These are phyloP conservation scores for Stenodera caucasica DNA, from an alignment of 2,888 invertebrate species.

Conservation along the genomic window DNA sequence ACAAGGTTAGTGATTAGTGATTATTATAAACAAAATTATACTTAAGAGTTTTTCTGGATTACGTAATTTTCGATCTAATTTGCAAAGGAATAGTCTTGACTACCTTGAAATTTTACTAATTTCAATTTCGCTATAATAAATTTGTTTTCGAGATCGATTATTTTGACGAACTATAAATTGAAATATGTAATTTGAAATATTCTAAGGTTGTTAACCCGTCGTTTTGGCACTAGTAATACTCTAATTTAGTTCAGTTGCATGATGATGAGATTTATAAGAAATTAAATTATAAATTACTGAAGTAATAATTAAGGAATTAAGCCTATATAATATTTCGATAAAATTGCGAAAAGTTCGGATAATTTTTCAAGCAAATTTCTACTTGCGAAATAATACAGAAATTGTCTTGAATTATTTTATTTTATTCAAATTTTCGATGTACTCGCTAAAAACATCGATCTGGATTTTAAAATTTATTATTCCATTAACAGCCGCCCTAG, in stretches of 20 bases:
- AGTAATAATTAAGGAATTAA: too few relatives aligned
- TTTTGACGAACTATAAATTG: background rate
- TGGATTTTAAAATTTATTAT: too few relatives aligned
- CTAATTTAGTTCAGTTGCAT: background rate
- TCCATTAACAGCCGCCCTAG: too few relatives aligned
- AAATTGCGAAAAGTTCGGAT: too few relatives aligned
- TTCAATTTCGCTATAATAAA: background rate
- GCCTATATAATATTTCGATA: too few relatives aligned
- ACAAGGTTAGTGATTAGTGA: constrained; percentile 68
- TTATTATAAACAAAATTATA: constrained; percentile 7
- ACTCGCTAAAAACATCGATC: too few relatives aligned
- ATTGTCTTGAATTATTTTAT: too few relatives aligned
- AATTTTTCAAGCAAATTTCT: too few relatives aligned
- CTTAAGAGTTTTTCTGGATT: background rate
- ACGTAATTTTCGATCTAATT: background rate
- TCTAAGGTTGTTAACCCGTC: background rate
- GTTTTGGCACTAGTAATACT: background rate
- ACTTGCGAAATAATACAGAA: too few relatives aligned
- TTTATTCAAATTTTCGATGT: too few relatives aligned
- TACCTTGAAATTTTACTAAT: background rate
- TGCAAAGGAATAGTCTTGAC: background rate
- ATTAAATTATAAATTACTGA: too few relatives aligned
- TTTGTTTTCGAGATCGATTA: background rate
- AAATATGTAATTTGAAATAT: background rate
- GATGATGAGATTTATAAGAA: too few relatives aligned